Conservation (phyloP, 2,797 vertebrate species). For the Myripristis jacobus region DNA sequence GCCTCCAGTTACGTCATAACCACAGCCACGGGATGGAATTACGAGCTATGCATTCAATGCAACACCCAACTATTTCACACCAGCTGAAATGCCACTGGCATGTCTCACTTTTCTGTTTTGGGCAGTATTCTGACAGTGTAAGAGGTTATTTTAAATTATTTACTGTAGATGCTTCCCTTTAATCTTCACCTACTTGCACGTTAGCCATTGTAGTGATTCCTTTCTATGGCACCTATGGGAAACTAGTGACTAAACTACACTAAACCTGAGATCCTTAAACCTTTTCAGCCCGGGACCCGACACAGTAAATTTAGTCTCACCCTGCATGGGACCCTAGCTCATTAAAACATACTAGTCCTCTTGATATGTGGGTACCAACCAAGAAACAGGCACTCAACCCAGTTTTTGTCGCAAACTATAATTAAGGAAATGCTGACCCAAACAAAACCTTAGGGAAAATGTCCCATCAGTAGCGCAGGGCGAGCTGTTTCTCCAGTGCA, state of each 20-base stretch:
- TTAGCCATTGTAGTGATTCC: not conserved
- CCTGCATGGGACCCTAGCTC: not conserved
- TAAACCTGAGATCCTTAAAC: not conserved
- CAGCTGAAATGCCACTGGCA: not conserved
- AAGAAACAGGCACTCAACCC: not conserved
- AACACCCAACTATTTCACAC: not conserved
- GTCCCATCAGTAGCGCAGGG: not conserved
- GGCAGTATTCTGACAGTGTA: not conserved
- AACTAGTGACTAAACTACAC: not conserved
- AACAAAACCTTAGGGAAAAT: constrained; percentile 7
- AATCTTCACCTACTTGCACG: too few species aligned
- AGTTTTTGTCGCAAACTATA: constrained; percentile 12
- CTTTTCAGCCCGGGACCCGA: not conserved
- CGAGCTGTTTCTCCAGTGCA: not conserved
- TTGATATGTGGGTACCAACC: too few species aligned
- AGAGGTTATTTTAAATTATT: not conserved
- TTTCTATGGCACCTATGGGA: not conserved
- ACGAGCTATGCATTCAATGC: not conserved
- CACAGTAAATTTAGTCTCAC: not conserved
- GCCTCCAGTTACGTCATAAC: constrained; percentile 33
- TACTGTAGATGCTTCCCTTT: not conserved
- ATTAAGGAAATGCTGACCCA: constrained; percentile 6
- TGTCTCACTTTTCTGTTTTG: not conserved
- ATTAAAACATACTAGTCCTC: constrained; percentile 5
- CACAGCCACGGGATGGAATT: constrained; percentile 12